phyloP scores from a whole-genome alignment of 2,888 invertebrate genomes.

The Zaprionus obscuricornis region DNA sequence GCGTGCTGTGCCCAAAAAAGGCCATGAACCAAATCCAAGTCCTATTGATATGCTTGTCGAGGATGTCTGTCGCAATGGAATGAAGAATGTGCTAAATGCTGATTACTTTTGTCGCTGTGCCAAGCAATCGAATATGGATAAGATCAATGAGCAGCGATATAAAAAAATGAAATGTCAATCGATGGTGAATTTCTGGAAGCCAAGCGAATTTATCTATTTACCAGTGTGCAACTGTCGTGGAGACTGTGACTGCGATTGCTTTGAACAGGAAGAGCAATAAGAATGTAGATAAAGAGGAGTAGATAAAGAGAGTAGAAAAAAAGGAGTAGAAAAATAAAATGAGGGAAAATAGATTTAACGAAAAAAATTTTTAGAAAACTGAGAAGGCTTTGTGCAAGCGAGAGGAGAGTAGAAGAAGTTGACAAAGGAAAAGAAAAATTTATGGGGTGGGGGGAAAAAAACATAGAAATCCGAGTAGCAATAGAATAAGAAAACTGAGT shows the following conservation, averaged over 20 bases:
- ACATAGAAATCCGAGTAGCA: too few relatives aligned
- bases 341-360: too few relatives aligned
- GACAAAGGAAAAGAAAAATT: too few relatives aligned
- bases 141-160: conserved; percentile 10
- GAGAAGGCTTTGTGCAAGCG: too few relatives aligned
- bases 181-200: conserved; percentile 58
- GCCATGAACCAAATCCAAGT: not conserved
- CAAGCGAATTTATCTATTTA: conserved; percentile 57
- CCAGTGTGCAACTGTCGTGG: conserved; percentile 26
- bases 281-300: too few relatives aligned
- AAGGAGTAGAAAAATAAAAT: too few relatives aligned
- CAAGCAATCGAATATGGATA: conserved; percentile 3
- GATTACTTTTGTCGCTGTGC: conserved; percentile 40
- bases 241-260: conserved; percentile 35
- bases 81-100: conserved; percentile 17
- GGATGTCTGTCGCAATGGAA: conserved; percentile 35
- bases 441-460: too few relatives aligned
- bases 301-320: too few relatives aligned
- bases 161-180: conserved; percentile 19
- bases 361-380: too few relatives aligned
- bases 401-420: too few relatives aligned
- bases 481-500: too few relatives aligned
- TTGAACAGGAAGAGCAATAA: too few relatives aligned
- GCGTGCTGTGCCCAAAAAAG: conserved; percentile 32
- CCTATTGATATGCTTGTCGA: conserved; percentile 29